A percentile compares a stretch with the other conserved stretches of the same genome.
Conservation (phyloP, 2,113 vertebrate species). For the Ivindomyrus marchei region DNA sequence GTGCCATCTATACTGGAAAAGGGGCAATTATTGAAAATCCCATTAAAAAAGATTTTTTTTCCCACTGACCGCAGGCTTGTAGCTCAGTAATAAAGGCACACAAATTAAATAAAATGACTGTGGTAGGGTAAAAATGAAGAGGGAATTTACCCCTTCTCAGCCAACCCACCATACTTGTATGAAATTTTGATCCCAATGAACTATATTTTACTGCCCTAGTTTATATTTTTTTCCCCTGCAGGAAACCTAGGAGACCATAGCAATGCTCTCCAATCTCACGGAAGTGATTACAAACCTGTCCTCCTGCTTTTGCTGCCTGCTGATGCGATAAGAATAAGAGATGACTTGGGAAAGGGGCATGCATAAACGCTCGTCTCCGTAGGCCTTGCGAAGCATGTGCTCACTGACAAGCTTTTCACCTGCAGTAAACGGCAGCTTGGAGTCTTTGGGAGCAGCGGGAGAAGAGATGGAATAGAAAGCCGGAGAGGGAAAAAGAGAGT, state of each 20-base stretch:
- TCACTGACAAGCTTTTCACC: background rate
- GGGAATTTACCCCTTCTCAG: background rate
- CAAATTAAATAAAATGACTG: background rate
- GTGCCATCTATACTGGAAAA: background rate
- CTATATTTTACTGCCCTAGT: background rate
- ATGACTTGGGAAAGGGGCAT: background rate
- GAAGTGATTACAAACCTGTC: background rate
- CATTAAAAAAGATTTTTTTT: background rate
- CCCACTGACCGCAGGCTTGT: background rate
- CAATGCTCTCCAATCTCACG: background rate
- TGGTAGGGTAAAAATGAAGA: background rate
- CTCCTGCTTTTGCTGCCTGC: background rate
- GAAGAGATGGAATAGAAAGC: background rate
- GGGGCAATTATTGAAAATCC: background rate
- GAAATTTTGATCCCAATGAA: background rate
- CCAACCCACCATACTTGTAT: background rate
- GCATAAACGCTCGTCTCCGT: background rate
- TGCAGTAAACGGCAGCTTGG: background rate
- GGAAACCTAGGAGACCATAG: background rate
- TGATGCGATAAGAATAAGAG: background rate
- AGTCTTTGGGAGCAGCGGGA: background rate
- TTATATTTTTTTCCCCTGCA: background rate
- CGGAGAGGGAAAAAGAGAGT: background rate
- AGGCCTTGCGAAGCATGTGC: background rate
- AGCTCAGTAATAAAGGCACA: background rate